A percentile compares a stretch with the other conserved stretches of the same genome.
phyloP scores from a whole-genome alignment of 1,140 invertebrate species.

The Dreissena polymorpha region DNA sequence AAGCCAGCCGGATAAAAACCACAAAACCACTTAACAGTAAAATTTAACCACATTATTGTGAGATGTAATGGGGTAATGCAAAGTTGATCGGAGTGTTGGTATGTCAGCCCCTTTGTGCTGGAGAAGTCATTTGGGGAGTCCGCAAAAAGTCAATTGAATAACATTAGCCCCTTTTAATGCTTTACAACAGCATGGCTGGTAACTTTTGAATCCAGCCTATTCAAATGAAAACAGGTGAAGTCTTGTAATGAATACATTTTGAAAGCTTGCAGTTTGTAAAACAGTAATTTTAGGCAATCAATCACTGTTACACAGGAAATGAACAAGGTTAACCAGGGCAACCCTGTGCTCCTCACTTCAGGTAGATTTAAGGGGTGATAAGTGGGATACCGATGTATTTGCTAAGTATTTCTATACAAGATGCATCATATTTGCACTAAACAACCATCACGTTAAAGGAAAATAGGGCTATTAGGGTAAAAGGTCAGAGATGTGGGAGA shows the following conservation, averaged over 20 bases:
- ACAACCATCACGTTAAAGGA: too few relatives aligned
- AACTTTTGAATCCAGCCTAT: neutral
- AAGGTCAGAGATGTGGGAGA: too few relatives aligned
- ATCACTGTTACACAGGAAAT: slow-evolving; percentile 4
- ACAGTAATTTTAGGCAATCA: slow-evolving; percentile 10
- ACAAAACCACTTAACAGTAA: neutral
- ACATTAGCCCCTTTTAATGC: neutral
- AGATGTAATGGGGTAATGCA: too few relatives aligned
- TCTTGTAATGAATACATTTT: neutral
- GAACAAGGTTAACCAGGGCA: neutral
- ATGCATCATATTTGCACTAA: too few relatives aligned
- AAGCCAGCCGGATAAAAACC: neutral
- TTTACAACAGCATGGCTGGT: neutral
- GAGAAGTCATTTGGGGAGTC: neutral
- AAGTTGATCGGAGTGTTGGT: neutral
- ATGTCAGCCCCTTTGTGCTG: neutral
- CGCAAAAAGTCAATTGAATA: slow-evolving; percentile 5
- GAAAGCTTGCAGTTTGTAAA: slow-evolving; percentile 8
- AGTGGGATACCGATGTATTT: too few relatives aligned
- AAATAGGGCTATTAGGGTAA: too few relatives aligned
- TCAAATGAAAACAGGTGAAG: slow-evolving; percentile 1
- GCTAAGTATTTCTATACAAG: too few relatives aligned
- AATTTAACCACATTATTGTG: neutral
- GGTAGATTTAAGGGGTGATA: neutral
- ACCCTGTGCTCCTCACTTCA: neutral